Base-by-base conservation (phyloP, 2,888 invertebrate genomes). In the Eledona agricola region DNA sequence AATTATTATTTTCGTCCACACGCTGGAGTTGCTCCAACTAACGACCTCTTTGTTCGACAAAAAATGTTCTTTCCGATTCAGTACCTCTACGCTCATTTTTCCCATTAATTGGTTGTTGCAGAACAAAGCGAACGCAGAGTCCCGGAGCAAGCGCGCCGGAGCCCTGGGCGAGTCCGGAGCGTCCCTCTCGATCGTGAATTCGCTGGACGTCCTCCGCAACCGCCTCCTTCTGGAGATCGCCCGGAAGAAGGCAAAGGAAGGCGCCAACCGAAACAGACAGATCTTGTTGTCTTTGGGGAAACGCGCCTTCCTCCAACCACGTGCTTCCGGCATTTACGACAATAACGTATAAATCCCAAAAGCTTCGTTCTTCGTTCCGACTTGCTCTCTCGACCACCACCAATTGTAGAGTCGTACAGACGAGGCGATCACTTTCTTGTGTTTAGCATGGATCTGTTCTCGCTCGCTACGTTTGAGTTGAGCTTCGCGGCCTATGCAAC, bases 151-250 rank as follows among this genome's bases (percentile, higher is more conserved):
- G 58, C 55, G 65, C 25, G 63, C 57, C 4, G 59, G 62, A 13
- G 46, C 58, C 12, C 17, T 66, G 25, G 58, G 64, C 4, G 61
- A 64, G n/a, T 46, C 60, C 3, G 68, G 70, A 2, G 67, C 68
- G 7, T 70, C 70, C 6, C 79, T 93, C 62, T 93, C 93, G 59
- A 91, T 93, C 77, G 89, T 89, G 68, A 90, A 91, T 79, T 90
- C 93, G 0, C 79, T 93, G 81, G 93, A 93, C 74, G 92, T 93
- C 35, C 81, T 93, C 28, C 84, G 93, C 58, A 88, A 92, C 73
- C 83, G 91, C 68, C 83, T 92, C 32, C 76, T 92, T 58, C 77
- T 92, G 62, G 92, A 93, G 77, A 86, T 92, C 62, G 89, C 89
- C 7, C 84, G 93, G 69, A 87, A 90, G 74, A 88, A 90, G 79